Base-by-base conservation (phyloP, 1,140 invertebrate species). In the Microplitis demolitor region DNA sequence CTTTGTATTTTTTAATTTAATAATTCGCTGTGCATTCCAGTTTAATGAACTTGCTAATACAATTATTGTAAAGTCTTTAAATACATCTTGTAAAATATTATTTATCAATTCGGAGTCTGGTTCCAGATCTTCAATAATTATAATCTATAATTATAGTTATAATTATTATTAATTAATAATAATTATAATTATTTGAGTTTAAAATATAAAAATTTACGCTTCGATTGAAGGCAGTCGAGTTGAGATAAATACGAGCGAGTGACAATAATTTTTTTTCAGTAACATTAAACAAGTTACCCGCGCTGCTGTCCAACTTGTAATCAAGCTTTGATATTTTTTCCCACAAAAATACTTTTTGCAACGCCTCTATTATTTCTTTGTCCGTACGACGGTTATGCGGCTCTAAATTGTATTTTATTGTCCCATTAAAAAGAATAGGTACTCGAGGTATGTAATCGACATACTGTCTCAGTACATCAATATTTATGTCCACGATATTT, bases 351-450 rank as follows among this genome's bases (percentile, higher is more conserved):
- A 80, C 76, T 60, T 66, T 75, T 39, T 80, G 78, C 58, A 80
- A 60, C 0, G 69, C 72, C 6, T 62, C 60, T 58, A 80, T 75
- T 2, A 80, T 9, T 5, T 39, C 58, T 50, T 77, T 71, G 14
- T 80, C 76, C 4, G 71, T 51, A 9, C 60, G 60, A n/a, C 63
- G 68, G 13, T 69, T 62, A 13, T 64, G 67, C 1, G 76, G 76
- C 54, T 80, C 78, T 56, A 80, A 53, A 73, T 80, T 80, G 53
- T 78, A 78, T 66, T 74, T 72, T 14, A 80, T 75, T 61, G 66
- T 77, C 6, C 77, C 78, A 8, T 78, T 58, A 50, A 80, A 80
- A 6, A 78, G 71, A 14, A 71, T 45, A 13, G 78, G 77, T 50
- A 76, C 61, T 50, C 69, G 66, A 0, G 78, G 78, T 51, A 80